Conservation (phyloP, 2,113 vertebrate genomes). For the Etheostoma spectabile region DNA sequence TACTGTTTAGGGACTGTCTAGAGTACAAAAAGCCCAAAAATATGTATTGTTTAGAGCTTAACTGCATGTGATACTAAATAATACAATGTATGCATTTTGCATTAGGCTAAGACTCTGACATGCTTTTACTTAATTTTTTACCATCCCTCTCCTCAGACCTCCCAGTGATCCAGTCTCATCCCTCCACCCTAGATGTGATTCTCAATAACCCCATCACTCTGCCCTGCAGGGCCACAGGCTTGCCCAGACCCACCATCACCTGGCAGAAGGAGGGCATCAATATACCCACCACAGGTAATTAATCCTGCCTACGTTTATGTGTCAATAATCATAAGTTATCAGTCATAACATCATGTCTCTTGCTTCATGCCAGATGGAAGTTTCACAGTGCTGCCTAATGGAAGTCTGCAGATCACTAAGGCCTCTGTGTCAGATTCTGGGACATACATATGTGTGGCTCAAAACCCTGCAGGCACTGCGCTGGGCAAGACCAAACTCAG, state of each 20-base stretch:
- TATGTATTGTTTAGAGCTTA: background rate
- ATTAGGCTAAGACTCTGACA: background rate
- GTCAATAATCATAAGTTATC: background rate
- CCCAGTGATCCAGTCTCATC: constrained; percentile 90
- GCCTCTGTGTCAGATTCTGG: constrained; percentile 89
- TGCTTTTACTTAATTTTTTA: background rate
- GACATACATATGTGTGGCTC: constrained; percentile 94
- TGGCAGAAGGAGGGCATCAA: constrained; percentile 98
- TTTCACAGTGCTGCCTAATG: constrained; percentile 87
- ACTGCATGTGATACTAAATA: background rate
- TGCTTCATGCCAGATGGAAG: constrained; percentile 81
- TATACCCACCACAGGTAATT: constrained; percentile 87
- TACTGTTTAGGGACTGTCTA: background rate
- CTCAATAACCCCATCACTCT: constrained; percentile 89
- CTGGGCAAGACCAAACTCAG: constrained; percentile 94
- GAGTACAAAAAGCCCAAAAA: background rate
- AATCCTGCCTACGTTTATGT: background rate
- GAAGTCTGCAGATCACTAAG: constrained; percentile 90
- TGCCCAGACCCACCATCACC: constrained; percentile 88
- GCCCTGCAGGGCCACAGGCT: constrained; percentile 91
- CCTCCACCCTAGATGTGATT: constrained; percentile 88
- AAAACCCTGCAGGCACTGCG: constrained; percentile 94
- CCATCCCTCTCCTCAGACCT: constrained; percentile 81
- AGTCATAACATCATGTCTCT: background rate
- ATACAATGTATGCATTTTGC: background rate